Percentiles rank a stretch among this genome's conserved stretches.
phyloP scores from a whole-genome alignment of 2,888 invertebrate genomes.

The Philopedon plagiatum region DNA sequence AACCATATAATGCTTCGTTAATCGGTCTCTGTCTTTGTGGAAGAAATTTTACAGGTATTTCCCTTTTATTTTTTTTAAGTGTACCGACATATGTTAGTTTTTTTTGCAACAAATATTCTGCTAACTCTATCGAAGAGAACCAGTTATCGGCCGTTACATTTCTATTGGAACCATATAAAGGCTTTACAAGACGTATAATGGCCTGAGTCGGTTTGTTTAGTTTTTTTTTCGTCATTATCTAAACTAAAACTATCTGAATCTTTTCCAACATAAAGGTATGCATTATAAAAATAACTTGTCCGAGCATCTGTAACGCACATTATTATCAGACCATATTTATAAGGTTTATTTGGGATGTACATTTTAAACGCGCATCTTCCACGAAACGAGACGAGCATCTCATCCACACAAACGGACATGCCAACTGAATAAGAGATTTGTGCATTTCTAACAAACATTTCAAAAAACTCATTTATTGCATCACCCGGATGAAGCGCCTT shows the following conservation, averaged over 20 bases:
- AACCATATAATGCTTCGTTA: conserved; percentile 22
- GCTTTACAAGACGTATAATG: conserved; percentile 57
- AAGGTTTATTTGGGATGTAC: conserved; percentile 34
- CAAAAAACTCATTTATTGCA: conserved; percentile 15
- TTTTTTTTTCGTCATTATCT: conserved; percentile 39
- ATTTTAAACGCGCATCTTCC: conserved; percentile 35
- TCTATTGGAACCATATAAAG: conserved; percentile 56
- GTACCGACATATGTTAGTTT: conserved; percentile 4
- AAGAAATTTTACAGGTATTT: conserved; percentile 3
- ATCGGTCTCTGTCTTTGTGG: background rate
- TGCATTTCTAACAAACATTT: conserved; percentile 4
- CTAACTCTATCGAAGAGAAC: conserved; percentile 52
- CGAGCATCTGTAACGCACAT: conserved; percentile 37
- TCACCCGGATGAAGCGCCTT: background rate
- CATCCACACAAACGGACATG: conserved; percentile 16
- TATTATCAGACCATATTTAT: conserved; percentile 37
- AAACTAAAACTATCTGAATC: background rate
- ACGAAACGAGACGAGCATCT: conserved; percentile 38
- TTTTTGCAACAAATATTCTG: conserved; percentile 30
- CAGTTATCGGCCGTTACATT: conserved; percentile 62
- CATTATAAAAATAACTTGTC: conserved; percentile 17
- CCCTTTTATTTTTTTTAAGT: conserved; percentile 7
- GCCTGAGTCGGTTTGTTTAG: conserved; percentile 58
- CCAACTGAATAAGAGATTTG: conserved; percentile 16
- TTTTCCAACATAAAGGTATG: conserved; percentile 25